Conservation (phyloP, 2,113 vertebrate genomes). For the Vimba vimba region DNA sequence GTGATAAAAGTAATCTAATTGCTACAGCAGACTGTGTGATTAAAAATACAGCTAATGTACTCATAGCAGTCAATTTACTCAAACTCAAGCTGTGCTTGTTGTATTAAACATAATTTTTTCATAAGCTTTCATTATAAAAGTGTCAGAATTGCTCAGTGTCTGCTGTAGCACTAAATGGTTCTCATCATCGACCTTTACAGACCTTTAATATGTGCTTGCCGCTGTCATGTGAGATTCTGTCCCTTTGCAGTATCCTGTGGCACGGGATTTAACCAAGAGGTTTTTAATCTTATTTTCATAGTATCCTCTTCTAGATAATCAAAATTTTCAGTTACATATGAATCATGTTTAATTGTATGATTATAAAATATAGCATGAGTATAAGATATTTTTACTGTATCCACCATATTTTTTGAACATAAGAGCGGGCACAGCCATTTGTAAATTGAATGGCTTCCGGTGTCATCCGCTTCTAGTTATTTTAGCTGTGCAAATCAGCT, state of each 20-base stretch:
- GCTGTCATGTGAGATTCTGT: neutral
- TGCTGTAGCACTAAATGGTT: constrained; percentile 23
- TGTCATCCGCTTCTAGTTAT: too few species aligned
- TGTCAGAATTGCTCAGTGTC: constrained; percentile 45
- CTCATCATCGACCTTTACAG: constrained; percentile 4
- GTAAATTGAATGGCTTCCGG: too few species aligned
- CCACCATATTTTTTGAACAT: too few species aligned
- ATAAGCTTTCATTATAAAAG: constrained; percentile 43
- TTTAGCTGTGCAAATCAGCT: too few species aligned
- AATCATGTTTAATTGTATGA: neutral
- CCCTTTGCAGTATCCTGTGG: neutral
- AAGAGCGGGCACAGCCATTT: too few species aligned
- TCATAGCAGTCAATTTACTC: constrained; percentile 48
- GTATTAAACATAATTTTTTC: constrained; percentile 44
- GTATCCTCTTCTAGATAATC: neutral
- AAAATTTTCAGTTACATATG: neutral
- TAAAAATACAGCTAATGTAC: constrained; percentile 44
- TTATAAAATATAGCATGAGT: neutral
- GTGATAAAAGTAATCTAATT: constrained; percentile 39
- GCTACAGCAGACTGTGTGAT: constrained; percentile 25
- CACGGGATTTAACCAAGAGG: neutral
- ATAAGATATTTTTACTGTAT: neutral
- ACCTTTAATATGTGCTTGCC: neutral
- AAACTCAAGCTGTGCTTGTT: constrained; percentile 32
- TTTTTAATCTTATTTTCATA: neutral